These are phyloP conservation scores for Takifugu ocellatus DNA, from an alignment of 2,797 vertebrate genomes.

Conservation along the genomic window DNA sequence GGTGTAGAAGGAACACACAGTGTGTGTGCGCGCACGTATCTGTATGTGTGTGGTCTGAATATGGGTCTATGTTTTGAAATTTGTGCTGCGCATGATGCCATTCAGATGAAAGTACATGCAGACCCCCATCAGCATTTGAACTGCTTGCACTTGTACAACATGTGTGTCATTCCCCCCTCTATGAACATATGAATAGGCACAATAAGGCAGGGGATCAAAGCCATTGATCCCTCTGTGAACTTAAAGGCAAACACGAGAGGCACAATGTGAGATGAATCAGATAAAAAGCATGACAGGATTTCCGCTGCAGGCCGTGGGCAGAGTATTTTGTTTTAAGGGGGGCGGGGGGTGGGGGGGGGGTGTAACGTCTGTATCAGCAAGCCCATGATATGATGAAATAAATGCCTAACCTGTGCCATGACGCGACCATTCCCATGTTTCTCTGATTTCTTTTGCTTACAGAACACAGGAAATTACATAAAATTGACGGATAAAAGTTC, in stretches of 20 bases:
- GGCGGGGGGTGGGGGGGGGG: neutral
- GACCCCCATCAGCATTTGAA: neutral
- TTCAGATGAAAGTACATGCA: too few relatives aligned
- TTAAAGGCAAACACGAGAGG: conserved; percentile 24
- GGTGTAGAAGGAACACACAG: conserved; percentile 1
- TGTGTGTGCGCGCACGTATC: neutral
- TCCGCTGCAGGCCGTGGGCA: conserved; percentile 5
- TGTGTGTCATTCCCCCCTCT: conserved; percentile 17
- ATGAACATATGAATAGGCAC: conserved; percentile 26
- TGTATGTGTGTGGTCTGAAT: conserved; percentile 23
- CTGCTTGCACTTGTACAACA: neutral
- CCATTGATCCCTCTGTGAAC: conserved; percentile 35
- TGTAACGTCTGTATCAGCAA: neutral
- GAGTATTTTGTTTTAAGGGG: conserved; percentile 24
- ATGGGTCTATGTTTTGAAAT: conserved; percentile 33
- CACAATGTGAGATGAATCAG: conserved; percentile 48
- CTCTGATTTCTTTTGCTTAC: too few relatives aligned
- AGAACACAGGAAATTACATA: too few relatives aligned
- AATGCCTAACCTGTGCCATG: neutral
- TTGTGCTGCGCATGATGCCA: too few relatives aligned
- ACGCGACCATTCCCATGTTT: too few relatives aligned
- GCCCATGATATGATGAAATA: conserved; percentile 8
- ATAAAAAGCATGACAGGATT: conserved; percentile 19
- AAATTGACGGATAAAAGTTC: too few relatives aligned
- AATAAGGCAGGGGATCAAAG: conserved; percentile 51